Evolutionary conservation across 2,797 vertebrate genomes (phyloP), one percentile per base, ranked within the genome.

Genomic region (Myotis planiceps): DNA sequence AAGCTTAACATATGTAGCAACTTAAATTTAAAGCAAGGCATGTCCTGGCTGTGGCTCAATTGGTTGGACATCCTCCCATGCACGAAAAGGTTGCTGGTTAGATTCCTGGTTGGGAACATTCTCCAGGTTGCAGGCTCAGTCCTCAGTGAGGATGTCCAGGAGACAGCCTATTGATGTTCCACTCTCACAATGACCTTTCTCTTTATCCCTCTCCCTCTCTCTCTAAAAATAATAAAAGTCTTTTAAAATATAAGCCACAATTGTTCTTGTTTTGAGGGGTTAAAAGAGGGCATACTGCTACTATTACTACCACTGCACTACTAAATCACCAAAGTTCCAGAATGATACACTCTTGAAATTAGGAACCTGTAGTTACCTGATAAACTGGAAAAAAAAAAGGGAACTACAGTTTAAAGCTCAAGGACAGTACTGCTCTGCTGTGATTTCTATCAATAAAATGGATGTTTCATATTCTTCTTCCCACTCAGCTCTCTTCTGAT

Each of bases 381-480:
- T 49, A 39, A 25, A 47, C 5, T 13, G 53, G 15, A 42, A 18
- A 10, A 13, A 9, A 42, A 39, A 42, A 42, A 9, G 2, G 6
- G 1, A 3, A 1, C 34, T 53, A 6, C 4, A 14, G 6, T 15
- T 23, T 13, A 23, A 10, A n/a, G 32, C 7, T 39, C 19, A n/a
- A 45, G 34, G 45, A 25, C 18, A 9, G 0, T n/a, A 27, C 45
- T 37, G 19, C 18, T 39, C 16, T 63, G n/a, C 1, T 83, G 23
- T 29, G 47, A 74, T 86, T 45, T 69, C 1, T n/a, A 42, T 18
- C 37, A 53, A 19, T 32, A 65, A 39, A 84, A 47, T 2, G 8
- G 5, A 8, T 42, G 42, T 29, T 14, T 23, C 4, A 3, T 12
- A 3, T 1, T 87, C 32, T 79, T 78, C 18, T 21, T 25, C n/a